Evolutionary conservation across 2,888 invertebrate species (phyloP).

Genomic region (Tupiocoris notatus): DNA sequence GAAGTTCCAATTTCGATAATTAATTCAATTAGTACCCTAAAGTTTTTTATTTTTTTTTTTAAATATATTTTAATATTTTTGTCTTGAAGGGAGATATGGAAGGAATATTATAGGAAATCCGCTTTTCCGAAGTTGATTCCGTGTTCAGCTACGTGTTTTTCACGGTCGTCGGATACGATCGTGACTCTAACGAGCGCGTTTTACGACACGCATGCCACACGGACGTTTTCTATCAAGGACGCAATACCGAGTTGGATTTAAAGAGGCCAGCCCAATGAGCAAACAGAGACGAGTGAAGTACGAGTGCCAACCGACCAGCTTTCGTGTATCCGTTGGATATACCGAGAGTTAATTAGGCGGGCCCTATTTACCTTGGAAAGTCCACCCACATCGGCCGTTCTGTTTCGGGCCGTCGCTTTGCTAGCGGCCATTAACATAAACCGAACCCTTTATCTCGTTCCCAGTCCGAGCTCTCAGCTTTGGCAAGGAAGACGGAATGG

Average conservation of each 20-base stretch:
- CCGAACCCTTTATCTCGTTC: neutral
- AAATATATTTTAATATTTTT: no score
- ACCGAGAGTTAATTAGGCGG: neutral
- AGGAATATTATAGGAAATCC: neutral
- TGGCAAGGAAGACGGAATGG: neutral
- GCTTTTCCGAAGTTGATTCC: neutral
- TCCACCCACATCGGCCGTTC: neutral
- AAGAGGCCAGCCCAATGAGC: neutral
- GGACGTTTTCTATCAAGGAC: neutral
- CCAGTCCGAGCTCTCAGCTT: no score
- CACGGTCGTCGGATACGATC: neutral
- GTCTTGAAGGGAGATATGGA: no score
- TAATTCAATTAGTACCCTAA: no score
- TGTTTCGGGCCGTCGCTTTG: neutral
- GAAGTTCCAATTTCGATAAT: no score
- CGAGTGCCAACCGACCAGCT: neutral
- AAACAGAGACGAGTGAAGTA: neutral
- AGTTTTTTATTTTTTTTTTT: no score
- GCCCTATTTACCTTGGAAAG: neutral
- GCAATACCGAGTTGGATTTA: neutral
- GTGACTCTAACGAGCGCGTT: neutral
- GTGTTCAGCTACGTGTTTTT: neutral
- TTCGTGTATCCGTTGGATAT: neutral
- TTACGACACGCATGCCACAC: no score
- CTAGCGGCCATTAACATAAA: neutral